Evolutionary conservation across 2,888 invertebrate genomes (phyloP), one percentile per base, ranked within the genome.

Genomic region (Alentia gelatinosa): DNA sequence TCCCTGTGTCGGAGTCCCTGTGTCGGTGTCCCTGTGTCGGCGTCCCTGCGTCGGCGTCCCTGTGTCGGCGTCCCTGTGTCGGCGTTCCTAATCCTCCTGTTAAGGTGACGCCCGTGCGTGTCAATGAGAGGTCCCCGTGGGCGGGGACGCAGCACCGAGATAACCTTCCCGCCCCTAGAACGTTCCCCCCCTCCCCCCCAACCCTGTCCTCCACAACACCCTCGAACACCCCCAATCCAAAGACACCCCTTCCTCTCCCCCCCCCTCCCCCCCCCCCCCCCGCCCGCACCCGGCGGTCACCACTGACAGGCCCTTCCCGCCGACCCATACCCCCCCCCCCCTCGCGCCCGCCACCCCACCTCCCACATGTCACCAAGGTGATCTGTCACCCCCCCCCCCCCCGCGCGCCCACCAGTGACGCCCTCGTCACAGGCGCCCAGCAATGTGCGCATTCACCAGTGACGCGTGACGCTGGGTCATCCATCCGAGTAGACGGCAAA

Each of bases 41-140:
- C 12, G 68, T 30, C 68, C 68, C 5, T 4, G 30, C 19, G 56
- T n/a, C 23, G 56, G 56, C 56, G 56, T 19, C 56, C 68, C 68
- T 12, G 68, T 68, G 68, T 12, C 68, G 56, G 56, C 56, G 56
- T 56, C 56, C 56, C 56, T 12, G 47, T 7, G 9, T n/a, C 30
- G 68, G 68, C n/a, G 47, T 7, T 19, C 47, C 19, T 47, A 19
- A 19, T 47, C 47, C 47, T 12, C 9, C 30, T 68, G 68, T 68
- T 30, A 30, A 68, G 68, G 68, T 68, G 68, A 68, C 68, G 30
- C 4, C 68, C 68, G 33, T 68, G 68, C 30, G 30, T 68, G 30
- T 68, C 68, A 68, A 68, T 68, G 68, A 26, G 68, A 30, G 68
- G 68, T 68, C 68, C 68, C 68, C 68, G 30, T 68, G 68, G 68